A percentile compares a stretch with the other conserved stretches of the same genome.
Conservation (phyloP, 2,888 invertebrate genomes). For the Chrysina gloriosa region DNA sequence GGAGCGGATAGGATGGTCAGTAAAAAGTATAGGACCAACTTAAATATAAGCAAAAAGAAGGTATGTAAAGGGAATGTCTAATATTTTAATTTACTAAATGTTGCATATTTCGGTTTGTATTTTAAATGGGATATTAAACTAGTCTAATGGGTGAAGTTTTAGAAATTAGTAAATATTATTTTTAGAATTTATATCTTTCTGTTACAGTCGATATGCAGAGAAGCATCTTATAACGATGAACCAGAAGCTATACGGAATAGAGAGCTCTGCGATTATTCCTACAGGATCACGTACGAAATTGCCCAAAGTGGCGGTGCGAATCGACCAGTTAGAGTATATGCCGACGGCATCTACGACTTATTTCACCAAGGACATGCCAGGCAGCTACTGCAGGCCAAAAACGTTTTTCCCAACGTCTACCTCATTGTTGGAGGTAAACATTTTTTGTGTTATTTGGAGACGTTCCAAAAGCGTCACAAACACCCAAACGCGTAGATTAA, state of each 20-base stretch:
- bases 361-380: slow-evolving; percentile 99
- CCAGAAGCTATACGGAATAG: slow-evolving; percentile 82
- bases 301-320: slow-evolving; percentile 84
- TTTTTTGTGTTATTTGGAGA: neutral
- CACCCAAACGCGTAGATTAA: neutral
- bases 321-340: slow-evolving; percentile 93
- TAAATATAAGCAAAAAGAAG: neutral
- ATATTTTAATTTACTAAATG: too few relatives aligned
- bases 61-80: slow-evolving; percentile 18
- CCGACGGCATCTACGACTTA: slow-evolving; percentile 99
- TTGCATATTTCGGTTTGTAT: too few relatives aligned
- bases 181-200: slow-evolving; percentile 28
- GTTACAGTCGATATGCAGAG: slow-evolving; percentile 77
- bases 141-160: neutral
- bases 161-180: neutral
- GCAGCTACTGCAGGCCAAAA: slow-evolving; percentile 97
- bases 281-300: slow-evolving; percentile 86
- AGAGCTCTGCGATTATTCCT: slow-evolving; percentile 84
- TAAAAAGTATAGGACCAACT: neutral
- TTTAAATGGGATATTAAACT: neutral
- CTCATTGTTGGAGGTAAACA: slow-evolving; percentile 96
- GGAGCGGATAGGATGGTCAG: neutral
- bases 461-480: neutral
- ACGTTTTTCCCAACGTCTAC: slow-evolving; percentile 95
- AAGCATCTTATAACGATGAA: slow-evolving; percentile 92